phyloP scores from a whole-genome alignment of 2,888 invertebrate genomes.

The Bombylius discolor region DNA sequence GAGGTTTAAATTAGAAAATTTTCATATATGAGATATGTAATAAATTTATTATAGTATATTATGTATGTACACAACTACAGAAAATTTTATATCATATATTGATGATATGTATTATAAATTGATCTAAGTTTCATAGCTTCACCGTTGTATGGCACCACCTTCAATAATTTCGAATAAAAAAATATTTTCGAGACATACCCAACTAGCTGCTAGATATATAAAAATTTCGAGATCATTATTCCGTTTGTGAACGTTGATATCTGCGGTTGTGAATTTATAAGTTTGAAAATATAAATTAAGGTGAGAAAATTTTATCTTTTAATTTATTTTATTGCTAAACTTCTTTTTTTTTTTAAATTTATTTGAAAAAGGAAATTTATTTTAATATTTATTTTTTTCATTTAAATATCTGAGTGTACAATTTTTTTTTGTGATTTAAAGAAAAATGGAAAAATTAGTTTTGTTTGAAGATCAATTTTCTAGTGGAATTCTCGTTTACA shows the following conservation, averaged over 20 bases:
- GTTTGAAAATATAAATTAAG: slow-evolving; percentile 14
- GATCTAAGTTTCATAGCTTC: neutral
- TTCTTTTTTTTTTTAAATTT: neutral
- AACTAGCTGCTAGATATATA: slow-evolving; percentile 2
- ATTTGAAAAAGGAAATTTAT: neutral
- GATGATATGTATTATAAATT: too few relatives aligned
- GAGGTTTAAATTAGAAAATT: too few relatives aligned
- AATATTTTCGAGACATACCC: too few relatives aligned
- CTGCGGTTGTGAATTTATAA: slow-evolving; percentile 33
- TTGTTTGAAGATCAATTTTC: too few relatives aligned
- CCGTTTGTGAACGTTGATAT: slow-evolving; percentile 36
- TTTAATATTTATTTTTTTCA: neutral
- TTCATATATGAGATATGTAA: too few relatives aligned
- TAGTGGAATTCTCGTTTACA: too few relatives aligned
- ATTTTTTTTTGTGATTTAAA: too few relatives aligned
- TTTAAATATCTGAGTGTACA: too few relatives aligned
- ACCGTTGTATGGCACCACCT: slow-evolving; percentile 4
- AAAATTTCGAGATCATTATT: slow-evolving; percentile 35
- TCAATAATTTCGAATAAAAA: neutral
- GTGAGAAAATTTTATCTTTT: neutral
- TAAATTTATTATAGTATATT: too few relatives aligned
- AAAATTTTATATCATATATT: too few relatives aligned
- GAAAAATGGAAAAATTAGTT: too few relatives aligned
- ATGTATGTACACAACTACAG: too few relatives aligned
- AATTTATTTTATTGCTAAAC: neutral